These are phyloP conservation scores for Araneus ventricosus DNA, from an alignment of 1,140 invertebrate genomes.

Conservation along the genomic window DNA sequence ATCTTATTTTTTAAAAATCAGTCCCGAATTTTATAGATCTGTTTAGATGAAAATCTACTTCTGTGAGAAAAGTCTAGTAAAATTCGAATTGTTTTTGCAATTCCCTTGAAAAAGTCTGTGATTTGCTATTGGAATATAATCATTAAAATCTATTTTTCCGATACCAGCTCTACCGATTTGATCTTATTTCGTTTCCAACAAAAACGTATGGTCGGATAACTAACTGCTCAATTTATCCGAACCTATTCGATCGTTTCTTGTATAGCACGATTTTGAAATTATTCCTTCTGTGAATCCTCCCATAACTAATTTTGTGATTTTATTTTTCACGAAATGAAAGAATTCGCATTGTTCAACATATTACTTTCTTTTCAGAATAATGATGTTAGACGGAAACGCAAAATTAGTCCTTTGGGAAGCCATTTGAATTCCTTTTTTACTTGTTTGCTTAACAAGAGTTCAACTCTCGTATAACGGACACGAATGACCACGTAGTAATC, in stretches of 20 bases:
- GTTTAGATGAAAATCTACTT: background rate
- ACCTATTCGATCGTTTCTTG: background rate
- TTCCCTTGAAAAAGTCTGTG: background rate
- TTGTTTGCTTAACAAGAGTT: no score
- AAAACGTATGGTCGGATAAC: background rate
- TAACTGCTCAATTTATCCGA: background rate
- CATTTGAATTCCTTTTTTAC: no score
- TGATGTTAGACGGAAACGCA: background rate
- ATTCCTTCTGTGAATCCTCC: background rate
- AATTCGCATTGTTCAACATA: background rate
- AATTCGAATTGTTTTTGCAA: background rate
- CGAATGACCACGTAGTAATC: background rate
- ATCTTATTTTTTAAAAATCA: no score
- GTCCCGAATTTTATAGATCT: background rate
- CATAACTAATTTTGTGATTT: background rate
- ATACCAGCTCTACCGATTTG: background rate
- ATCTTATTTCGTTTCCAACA: background rate
- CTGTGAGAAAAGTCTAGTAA: background rate
- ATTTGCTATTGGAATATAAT: background rate
- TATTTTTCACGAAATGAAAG: background rate
- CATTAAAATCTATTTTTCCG: background rate
- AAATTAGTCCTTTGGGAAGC: no score
- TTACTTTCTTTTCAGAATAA: background rate
- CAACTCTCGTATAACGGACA: no score
- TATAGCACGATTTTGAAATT: background rate